A percentile compares a stretch with the other conserved stretches of the same genome.
These are phyloP conservation scores for Turritopsis dohrnii DNA, from an alignment of 30 jellyfish, hydroid and myxozoan genomes.

Conservation along the genomic window DNA sequence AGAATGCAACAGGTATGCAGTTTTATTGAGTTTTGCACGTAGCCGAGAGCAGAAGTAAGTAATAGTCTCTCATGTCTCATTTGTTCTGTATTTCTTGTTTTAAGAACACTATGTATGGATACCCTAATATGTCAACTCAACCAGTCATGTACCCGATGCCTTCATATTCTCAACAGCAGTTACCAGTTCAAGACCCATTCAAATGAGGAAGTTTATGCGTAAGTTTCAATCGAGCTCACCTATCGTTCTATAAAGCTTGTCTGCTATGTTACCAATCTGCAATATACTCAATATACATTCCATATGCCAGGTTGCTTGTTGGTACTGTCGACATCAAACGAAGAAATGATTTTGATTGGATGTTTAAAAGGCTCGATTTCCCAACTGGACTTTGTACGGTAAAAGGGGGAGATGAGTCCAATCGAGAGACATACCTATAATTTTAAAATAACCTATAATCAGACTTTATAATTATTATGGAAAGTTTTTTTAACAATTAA, in stretches of 20 bases:
- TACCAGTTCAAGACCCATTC: background rate
- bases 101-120: slow-evolving; percentile 5
- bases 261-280: too few species aligned
- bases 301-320: background rate
- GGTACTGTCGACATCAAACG: background rate
- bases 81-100: too few species aligned
- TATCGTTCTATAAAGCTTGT: too few species aligned
- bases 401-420: background rate
- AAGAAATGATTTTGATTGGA: background rate
- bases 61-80: background rate
- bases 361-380: background rate
- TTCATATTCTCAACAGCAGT: background rate
- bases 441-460: background rate
- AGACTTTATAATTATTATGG: background rate
- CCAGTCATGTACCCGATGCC: background rate
- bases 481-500: background rate
- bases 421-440: background rate
- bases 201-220: background rate
- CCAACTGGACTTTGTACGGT: background rate
- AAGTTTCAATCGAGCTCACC: too few species aligned
- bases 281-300: background rate
- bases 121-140: background rate
- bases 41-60: too few species aligned
- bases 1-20: slow-evolving; percentile 15
- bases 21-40: background rate